Evolutionary conservation across 2,113 vertebrate species (phyloP).

Genomic region (Poeciliopsis prolifica): DNA sequence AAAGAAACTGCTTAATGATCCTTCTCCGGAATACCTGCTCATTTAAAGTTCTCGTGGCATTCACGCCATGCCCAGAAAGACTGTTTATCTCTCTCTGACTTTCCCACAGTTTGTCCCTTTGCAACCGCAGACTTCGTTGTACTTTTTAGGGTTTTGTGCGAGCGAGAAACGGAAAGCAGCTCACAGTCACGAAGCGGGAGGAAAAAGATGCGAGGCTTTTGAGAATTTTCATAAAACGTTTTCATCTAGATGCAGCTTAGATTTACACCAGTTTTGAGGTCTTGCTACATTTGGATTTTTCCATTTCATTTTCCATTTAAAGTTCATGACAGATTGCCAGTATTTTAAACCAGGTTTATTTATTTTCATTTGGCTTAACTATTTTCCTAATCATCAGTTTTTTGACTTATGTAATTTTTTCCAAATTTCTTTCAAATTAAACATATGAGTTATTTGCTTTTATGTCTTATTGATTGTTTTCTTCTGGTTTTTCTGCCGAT

Average conservation of each 20-base stretch:
- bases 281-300: neutral
- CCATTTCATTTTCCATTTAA: too few species aligned
- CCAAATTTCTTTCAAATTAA: too few species aligned
- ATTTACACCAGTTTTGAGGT: neutral
- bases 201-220: neutral
- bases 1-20: constrained; percentile 15
- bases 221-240: neutral
- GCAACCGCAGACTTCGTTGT: neutral
- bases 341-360: too few species aligned
- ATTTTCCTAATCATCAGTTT: too few species aligned
- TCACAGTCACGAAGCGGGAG: neutral
- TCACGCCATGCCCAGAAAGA: too few species aligned
- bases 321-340: too few species aligned
- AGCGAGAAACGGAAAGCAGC: neutral
- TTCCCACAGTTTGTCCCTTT: neutral
- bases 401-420: too few species aligned
- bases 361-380: too few species aligned
- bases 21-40: neutral
- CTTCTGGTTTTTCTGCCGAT: too few species aligned
- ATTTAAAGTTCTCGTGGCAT: constrained; percentile 7
- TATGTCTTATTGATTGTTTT: too few species aligned
- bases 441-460: too few species aligned
- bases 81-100: neutral
- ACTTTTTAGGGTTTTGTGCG: neutral
- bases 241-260: neutral